Evolutionary conservation across 2,888 invertebrate species (phyloP).

Genomic region (Idaea biselata): DNA sequence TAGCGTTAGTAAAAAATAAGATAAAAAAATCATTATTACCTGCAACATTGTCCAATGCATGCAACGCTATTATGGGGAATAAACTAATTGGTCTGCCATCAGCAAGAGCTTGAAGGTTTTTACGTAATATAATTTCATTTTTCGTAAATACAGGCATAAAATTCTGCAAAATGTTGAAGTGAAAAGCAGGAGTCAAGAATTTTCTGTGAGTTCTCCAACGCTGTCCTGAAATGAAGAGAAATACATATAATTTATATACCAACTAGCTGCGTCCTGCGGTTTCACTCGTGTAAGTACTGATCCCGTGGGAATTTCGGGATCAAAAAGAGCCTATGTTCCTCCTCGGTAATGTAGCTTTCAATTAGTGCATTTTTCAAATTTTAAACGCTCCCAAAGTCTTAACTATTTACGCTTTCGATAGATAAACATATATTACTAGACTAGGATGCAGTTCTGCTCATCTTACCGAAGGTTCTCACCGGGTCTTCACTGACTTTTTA

Average conservation of each 20-base stretch:
- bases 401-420: too few species aligned
- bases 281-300: too few species aligned
- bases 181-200: constrained; percentile 88
- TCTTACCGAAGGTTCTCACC: too few species aligned
- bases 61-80: constrained; percentile 81
- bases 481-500: too few species aligned
- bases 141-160: constrained; percentile 86
- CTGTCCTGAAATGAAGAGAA: constrained; percentile 43
- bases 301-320: too few species aligned
- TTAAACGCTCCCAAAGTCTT: too few species aligned
- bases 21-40: constrained; percentile 33
- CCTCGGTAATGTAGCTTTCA: too few species aligned
- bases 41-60: constrained; percentile 72
- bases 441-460: too few species aligned
- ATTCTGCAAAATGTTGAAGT: constrained; percentile 87
- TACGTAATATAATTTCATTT: constrained; percentile 79
- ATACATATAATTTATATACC: constrained; percentile 1
- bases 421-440: too few species aligned
- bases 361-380: too few species aligned
- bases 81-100: constrained; percentile 75
- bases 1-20: not conserved
- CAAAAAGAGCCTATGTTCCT: too few species aligned
- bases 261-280: too few species aligned
- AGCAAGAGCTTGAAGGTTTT: constrained; percentile 70
- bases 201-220: constrained; percentile 85